Conservation (phyloP, 1,140 invertebrate genomes). For the Goniozus legneri region DNA sequence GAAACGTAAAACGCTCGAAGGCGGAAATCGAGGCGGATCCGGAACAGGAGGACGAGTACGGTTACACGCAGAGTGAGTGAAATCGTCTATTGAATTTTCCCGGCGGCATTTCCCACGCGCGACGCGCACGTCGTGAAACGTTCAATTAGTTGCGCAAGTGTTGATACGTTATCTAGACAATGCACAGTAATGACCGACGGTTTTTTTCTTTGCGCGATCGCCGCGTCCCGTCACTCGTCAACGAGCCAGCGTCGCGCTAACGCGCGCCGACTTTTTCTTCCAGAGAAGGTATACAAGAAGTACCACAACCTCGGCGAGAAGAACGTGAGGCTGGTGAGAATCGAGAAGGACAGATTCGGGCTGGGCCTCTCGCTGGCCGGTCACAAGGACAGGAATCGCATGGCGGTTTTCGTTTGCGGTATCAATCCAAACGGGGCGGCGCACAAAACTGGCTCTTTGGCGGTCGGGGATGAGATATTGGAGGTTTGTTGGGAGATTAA, state of each 20-base stretch:
- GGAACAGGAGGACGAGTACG: constrained; percentile 85
- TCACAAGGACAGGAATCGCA: constrained; percentile 88
- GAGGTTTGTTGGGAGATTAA: constrained; percentile 62
- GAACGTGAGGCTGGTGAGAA: constrained; percentile 66
- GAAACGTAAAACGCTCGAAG: constrained; percentile 73
- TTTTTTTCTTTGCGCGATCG: too few relatives aligned
- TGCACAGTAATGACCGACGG: too few relatives aligned
- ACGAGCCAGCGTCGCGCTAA: too few relatives aligned
- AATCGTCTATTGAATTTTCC: not conserved
- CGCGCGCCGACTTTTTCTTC: too few relatives aligned
- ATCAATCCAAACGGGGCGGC: constrained; percentile 86
- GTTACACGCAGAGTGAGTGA: constrained; percentile 86
- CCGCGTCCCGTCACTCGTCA: too few relatives aligned
- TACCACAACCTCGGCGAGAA: constrained; percentile 74
- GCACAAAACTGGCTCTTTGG: constrained; percentile 69
- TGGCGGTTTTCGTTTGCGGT: constrained; percentile 95
- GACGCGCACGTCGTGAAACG: too few relatives aligned
- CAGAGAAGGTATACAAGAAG: constrained; percentile 90
- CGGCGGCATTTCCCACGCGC: too few relatives aligned
- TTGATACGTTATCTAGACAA: too few relatives aligned
- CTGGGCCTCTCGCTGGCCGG: constrained; percentile 92
- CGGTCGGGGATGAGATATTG: constrained; percentile 92
- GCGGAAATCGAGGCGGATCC: constrained; percentile 74
- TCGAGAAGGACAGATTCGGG: constrained; percentile 64
- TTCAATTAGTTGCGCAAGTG: too few relatives aligned